Base-by-base conservation (phyloP, 2,113 vertebrate species). In the Bothrops jararaca region DNA sequence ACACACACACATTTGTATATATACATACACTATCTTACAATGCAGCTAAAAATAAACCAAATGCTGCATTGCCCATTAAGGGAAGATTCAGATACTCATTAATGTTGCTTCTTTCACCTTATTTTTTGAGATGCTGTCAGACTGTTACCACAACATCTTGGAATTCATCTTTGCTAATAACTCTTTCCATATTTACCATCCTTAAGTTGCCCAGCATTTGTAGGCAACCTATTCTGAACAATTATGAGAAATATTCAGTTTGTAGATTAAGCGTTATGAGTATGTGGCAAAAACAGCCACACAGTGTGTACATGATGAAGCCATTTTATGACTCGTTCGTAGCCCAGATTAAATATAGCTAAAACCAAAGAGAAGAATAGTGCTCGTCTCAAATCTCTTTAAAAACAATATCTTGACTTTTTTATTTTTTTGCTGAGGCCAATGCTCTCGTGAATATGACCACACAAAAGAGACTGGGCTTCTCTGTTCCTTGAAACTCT, bases 21-120 rank as follows among this genome's bases (percentile, higher is more conserved):
- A 93, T 5, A 22, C 92, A 88, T n/a, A n/a, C 5, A 93, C 12
- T 86, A 92, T 93, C 93, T 86, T 80, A 64, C 54, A 88, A n/a
- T 88, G 34, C 13, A 23, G 87, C 18, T 92, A 93, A 91, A 53
- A 91, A 54, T 80, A 94, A 12, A 23, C 8, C 58, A 18, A 89
- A 74, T 53, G 85, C 0, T 57, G 1, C 69, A 42, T 20, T 74
- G 0, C 0, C 0, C 92, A 90, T 57, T 89, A 56, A 87, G 10
- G 58, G 60, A 56, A 90, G 94, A 91, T 69, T n/a, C 88, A 88
- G 2, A 94, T 54, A 3, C 56, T 0, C 23, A 88, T 10, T 52
- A 91, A 89, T 26, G 5, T 48, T 58, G 54, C 45, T 86, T 13
- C 13, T 20, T 58, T 85, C 64, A 26, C 23, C 45, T 54, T 58